Conservation (phyloP, 2,888 invertebrate genomes). For the Leptopilina myrica region DNA sequence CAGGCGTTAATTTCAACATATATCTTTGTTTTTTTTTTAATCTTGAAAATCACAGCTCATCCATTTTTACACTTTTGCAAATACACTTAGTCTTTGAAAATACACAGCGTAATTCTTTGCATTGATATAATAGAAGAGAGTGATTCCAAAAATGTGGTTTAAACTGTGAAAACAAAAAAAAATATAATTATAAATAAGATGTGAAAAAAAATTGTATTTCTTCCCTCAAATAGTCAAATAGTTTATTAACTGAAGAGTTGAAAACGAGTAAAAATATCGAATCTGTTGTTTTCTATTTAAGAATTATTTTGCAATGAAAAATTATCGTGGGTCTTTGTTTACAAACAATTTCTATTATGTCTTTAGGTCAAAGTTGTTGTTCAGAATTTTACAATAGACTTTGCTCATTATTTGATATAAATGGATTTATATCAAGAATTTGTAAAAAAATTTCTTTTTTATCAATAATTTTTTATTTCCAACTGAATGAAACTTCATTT, state of each 20-base stretch:
- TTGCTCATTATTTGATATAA: background rate
- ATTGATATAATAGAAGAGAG: conserved; percentile 6
- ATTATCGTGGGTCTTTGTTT: conserved; percentile 9
- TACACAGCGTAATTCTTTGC: conserved; percentile 23
- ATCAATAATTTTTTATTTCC: background rate
- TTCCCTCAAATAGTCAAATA: too few species aligned
- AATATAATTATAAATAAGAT: background rate
- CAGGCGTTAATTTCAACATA: conserved; percentile 56
- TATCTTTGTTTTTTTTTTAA: conserved; percentile 45
- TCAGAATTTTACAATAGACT: background rate
- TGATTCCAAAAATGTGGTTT: conserved; percentile 20
- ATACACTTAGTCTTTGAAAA: conserved; percentile 35
- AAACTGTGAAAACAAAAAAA: conserved; percentile 24
- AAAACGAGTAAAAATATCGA: too few species aligned
- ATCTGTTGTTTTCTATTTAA: background rate
- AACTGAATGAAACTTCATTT: background rate
- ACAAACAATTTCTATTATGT: background rate
- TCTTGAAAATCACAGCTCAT: conserved; percentile 56
- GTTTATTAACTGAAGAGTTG: too few species aligned
- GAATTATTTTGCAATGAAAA: conserved; percentile 8
- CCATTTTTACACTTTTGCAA: conserved; percentile 21
- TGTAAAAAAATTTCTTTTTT: background rate
- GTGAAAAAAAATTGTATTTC: too few species aligned
- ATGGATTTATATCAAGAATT: background rate
- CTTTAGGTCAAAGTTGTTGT: conserved; percentile 4